Conservation (phyloP, 2,888 invertebrate species). For the Cotesia congregata region DNA sequence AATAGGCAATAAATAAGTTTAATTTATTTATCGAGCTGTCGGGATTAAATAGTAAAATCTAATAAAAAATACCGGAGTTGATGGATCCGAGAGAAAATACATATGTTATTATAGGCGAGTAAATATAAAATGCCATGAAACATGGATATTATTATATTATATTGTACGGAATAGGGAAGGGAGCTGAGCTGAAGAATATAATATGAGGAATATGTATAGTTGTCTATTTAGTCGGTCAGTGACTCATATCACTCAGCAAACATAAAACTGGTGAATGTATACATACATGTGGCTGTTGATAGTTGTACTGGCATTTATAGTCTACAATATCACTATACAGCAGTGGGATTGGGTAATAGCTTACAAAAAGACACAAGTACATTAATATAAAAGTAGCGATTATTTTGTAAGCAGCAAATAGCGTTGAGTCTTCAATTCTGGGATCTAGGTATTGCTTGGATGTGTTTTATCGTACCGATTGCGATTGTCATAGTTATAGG, state of each 20-base stretch:
- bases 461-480: too few relatives aligned
- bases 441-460: too few relatives aligned
- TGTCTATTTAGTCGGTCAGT: neutral
- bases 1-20: neutral
- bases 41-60: neutral
- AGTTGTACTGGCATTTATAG: too few relatives aligned
- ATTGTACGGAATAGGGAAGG: neutral
- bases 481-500: too few relatives aligned
- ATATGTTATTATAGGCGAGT: neutral
- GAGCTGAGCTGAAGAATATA: neutral
- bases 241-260: neutral
- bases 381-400: neutral
- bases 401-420: neutral
- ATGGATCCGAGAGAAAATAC: neutral
- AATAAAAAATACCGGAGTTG: neutral
- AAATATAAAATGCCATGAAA: neutral
- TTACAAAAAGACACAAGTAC: neutral
- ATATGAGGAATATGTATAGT: neutral
- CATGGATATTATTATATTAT: too few relatives aligned
- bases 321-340: too few relatives aligned
- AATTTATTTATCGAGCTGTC: neutral
- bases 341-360: neutral
- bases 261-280: neutral
- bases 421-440: neutral
- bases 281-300: too few relatives aligned